Conservation (phyloP, 2,797 vertebrate genomes). For the Tympanoctomys barrerae region DNA sequence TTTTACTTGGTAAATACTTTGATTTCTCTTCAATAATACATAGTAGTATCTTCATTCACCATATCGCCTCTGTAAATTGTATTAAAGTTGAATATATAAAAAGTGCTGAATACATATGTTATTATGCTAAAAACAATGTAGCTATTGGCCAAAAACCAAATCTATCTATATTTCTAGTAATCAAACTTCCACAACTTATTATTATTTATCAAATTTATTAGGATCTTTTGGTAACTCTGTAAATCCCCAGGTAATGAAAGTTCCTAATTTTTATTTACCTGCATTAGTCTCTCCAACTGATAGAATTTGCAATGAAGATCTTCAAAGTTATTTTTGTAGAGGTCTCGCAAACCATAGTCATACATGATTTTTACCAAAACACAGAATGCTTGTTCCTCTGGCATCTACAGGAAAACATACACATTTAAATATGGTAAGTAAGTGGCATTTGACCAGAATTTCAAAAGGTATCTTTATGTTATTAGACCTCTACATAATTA, state of each 20-base stretch:
- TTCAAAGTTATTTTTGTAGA: conserved; percentile 99
- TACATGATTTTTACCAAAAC: conserved; percentile 99
- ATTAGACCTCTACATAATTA: not conserved
- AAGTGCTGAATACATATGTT: conserved; percentile 15
- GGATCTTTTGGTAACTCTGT: not conserved
- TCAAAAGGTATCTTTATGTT: not conserved
- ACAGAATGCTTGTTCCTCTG: conserved; percentile 98
- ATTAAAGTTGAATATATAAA: conserved; percentile 50
- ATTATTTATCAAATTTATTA: not conserved
- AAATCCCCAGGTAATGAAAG: not conserved
- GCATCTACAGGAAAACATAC: conserved; percentile 92
- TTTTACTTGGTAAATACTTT: conserved; percentile 52
- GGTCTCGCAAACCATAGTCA: conserved; percentile 94
- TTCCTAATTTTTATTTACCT: conserved; percentile 89
- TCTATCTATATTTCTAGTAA: conserved; percentile 36
- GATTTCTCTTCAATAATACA: conserved; percentile 41
- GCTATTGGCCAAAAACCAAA: conserved; percentile 38
- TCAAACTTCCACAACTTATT: conserved; percentile 34
- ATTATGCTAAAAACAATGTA: conserved; percentile 22
- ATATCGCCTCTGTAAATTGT: not conserved
- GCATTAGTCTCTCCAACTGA: conserved; percentile 96
- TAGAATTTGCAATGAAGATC: conserved; percentile 99
- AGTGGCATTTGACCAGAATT: not conserved
- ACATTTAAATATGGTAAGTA: not conserved
- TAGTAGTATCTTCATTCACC: not conserved